These are phyloP conservation scores for Zootermopsis nevadensis DNA, from an alignment of 2,888 invertebrate genomes.

Conservation along the genomic window DNA sequence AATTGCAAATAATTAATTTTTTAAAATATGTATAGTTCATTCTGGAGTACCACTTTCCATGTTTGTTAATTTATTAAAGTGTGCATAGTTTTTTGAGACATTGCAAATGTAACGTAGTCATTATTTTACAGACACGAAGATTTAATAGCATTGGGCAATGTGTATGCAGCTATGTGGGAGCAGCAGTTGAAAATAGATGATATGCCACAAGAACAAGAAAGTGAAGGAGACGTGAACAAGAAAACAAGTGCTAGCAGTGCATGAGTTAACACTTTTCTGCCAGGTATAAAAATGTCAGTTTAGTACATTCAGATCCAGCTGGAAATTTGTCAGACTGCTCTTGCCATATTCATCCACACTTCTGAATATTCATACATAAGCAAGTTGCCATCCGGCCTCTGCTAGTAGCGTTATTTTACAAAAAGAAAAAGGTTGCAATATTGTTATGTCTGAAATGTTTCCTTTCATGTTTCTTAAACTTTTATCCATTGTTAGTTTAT, in stretches of 20 bases:
- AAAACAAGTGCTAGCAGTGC: not conserved
- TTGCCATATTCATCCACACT: too few species aligned
- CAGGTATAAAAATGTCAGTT: too few species aligned
- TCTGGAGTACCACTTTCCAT: slow-evolving; percentile 43
- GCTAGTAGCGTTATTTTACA: too few species aligned
- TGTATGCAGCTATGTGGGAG: slow-evolving; percentile 94
- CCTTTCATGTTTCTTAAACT: too few species aligned
- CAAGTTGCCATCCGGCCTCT: too few species aligned
- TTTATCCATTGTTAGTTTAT: too few species aligned
- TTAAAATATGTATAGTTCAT: not conserved
- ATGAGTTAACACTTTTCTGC: not conserved
- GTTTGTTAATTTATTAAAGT: slow-evolving; percentile 47
- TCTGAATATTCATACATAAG: too few species aligned
- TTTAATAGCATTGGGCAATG: slow-evolving; percentile 74
- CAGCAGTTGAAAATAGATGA: slow-evolving; percentile 78
- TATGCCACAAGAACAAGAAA: not conserved
- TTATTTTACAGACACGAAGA: slow-evolving; percentile 75
- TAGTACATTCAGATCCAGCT: too few species aligned
- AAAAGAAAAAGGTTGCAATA: too few species aligned
- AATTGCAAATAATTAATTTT: too few species aligned
- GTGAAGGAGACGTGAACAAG: not conserved
- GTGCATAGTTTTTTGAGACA: slow-evolving; percentile 13
- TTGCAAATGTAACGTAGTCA: slow-evolving; percentile 18
- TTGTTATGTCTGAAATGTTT: too few species aligned
- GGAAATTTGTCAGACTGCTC: too few species aligned